Base-by-base conservation (phyloP, 2,888 invertebrate species). In the Ctena decussata region DNA sequence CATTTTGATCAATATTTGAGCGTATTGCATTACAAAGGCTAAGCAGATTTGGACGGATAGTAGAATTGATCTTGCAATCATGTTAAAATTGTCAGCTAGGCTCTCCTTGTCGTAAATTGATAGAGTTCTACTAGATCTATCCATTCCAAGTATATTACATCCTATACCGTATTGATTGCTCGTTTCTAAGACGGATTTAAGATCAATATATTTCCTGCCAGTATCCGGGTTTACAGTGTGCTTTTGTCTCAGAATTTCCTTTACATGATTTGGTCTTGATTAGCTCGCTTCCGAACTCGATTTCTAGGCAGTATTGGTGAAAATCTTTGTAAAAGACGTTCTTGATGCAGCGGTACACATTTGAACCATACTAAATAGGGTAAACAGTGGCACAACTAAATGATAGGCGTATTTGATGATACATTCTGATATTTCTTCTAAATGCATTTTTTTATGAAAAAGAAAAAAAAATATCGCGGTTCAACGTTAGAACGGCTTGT, bases 1-100 rank as follows among this genome's bases (percentile, higher is more conserved):
- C 44, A 35, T 24, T 18, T 44, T 39, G 44, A 72, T 72, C 72
- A 72, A 39, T 41, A 72, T 35, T 65, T 65, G 8, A 65, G 30
- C 65, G 65, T 65, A 65, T 65, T 65, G 65, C 32, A 65, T 65
- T 65, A 65, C 65, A 65, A 65, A 65, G 35, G 65, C 65, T 65
- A 35, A 65, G 65, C 30, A 65, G 65, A 65, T 65, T 35, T 32
- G 65, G 35, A 65, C 32, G 15, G 35, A 65, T n/a, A 32, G 65
- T 65, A 35, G 32, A 35, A 65, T 65, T 65, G 65, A 65, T 65
- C 32, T 35, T 35, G 30, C 32, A 65, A 35, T 65, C 32, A 65
- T 65, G 65, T 65, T 65, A 65, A 24, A 65, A 65, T 65, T 65
- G 65, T 65, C 57, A 57, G 57, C 24, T 24, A n/a, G 27, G 57